Evolutionary conservation across 2,888 invertebrate genomes (phyloP).

Genomic region (Perdita meconis): DNA sequence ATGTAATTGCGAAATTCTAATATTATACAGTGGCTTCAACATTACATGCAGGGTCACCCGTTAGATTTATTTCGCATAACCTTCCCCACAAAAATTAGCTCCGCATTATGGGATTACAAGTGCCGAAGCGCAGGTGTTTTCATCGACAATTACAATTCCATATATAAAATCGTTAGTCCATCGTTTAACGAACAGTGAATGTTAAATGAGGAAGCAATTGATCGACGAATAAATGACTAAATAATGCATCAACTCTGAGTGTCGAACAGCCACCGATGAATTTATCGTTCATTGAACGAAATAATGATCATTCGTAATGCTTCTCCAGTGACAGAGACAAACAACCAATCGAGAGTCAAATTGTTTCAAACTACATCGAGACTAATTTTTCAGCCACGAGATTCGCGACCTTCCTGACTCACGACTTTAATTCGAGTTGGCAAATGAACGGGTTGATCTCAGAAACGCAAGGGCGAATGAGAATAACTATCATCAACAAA

Average conservation of each 20-base stretch:
- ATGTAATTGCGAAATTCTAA: constrained; percentile 30
- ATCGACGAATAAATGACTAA: constrained; percentile 6
- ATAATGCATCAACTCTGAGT: not conserved
- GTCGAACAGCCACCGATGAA: not conserved
- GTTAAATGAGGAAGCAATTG: not conserved
- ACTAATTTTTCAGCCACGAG: not conserved
- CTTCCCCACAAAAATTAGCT: constrained; percentile 23
- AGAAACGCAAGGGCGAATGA: constrained; percentile 29
- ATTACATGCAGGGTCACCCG: constrained; percentile 37
- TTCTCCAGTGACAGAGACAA: not conserved
- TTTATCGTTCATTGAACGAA: not conserved
- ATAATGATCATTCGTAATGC: not conserved
- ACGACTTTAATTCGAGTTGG: constrained; percentile 24
- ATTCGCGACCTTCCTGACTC: constrained; percentile 27
- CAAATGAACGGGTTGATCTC: constrained; percentile 3
- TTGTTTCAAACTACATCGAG: not conserved
- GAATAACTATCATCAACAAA: constrained; percentile 32
- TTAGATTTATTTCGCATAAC: constrained; percentile 16
- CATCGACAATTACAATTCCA: constrained; percentile 32
- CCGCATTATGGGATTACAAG: constrained; percentile 9
- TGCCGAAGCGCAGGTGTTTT: constrained; percentile 11
- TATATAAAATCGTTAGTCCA: constrained; percentile 13
- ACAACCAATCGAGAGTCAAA: not conserved
- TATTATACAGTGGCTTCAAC: constrained; percentile 32
- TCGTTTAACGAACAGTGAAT: constrained; percentile 1